Evolutionary conservation across 2,888 invertebrate genomes (phyloP), one percentile per base, ranked within the genome.

Genomic region (Podabrus alpinus): DNA sequence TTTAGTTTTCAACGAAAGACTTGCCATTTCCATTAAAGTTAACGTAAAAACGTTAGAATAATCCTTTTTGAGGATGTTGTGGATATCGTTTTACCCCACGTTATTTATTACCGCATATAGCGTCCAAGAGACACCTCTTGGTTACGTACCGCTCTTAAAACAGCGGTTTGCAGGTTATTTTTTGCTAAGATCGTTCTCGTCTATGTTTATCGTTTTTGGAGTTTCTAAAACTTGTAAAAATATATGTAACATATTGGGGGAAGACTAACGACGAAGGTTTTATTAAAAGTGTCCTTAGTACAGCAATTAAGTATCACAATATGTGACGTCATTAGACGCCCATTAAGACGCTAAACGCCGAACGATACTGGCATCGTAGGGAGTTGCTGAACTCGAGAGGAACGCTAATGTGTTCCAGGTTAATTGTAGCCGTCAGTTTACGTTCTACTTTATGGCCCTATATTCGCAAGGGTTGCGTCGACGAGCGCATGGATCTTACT

Each of bases 351-450:
- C 81, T 75, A 79, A 79, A 78, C 77, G 75, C 75, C 79, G 78
- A 81, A 83, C 81, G 81, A 81, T 82, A 82, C 81, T 80, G 78
- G 78, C 79, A 78, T 74, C 59, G 77, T 76, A 71, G 75, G 76
- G 74, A 77, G 72, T 72, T 77, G 78, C 72, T 77, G 78, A 78
- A 76, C 78, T 74, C 78, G 74, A 76, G 74, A 77, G 79, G 78
- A 79, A 78, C 81, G 79, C 76, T 80, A 82, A 82, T 80, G 82
- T 79, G 79, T 80, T 80, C 78, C 81, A 81, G 81, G 81, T 82
- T 83, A 82, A 83, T 83, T 83, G 83, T 82, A 79, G 77, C 79
- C 80, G 80, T 80, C 83, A 80, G 79, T 81, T 80, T 80, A 74
- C 80, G 74, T 69, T 77, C 79, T 80, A 73, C 77, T 81, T 82